Evolutionary conservation across 2,888 invertebrate species (phyloP).

Genomic region (Lampropteryx suffumata): DNA sequence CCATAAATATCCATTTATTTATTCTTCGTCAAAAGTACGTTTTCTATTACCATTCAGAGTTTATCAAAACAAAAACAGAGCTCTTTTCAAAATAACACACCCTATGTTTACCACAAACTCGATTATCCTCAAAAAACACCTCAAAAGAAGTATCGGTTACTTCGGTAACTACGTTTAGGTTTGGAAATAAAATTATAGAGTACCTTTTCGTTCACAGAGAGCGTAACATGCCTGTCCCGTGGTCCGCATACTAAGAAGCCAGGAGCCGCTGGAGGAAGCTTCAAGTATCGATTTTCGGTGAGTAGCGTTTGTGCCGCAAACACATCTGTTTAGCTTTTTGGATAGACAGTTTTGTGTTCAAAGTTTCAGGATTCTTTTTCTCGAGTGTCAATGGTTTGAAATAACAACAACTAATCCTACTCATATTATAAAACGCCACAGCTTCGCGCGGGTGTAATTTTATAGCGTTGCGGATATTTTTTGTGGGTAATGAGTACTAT

Average conservation of each 20-base stretch:
- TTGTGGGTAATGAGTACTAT: too few relatives aligned
- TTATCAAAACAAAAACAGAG: background rate
- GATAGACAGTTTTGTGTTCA: conserved; percentile 24
- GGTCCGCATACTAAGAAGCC: conserved; percentile 64
- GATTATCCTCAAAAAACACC: conserved; percentile 53
- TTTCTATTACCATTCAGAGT: background rate
- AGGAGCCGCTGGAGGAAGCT: conserved; percentile 43
- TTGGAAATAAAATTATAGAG: conserved; percentile 82
- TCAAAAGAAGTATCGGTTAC: conserved; percentile 70
- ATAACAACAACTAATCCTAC: too few relatives aligned
- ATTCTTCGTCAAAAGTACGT: too few relatives aligned
- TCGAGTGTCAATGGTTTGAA: too few relatives aligned
- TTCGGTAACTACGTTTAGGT: conserved; percentile 77
- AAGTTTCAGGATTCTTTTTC: background rate
- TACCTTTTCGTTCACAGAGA: conserved; percentile 74
- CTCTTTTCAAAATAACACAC: background rate
- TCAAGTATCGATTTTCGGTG: conserved; percentile 63
- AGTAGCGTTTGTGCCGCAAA: conserved; percentile 55
- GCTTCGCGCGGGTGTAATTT: too few relatives aligned
- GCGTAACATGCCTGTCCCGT: conserved; percentile 69
- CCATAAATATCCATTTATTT: too few relatives aligned
- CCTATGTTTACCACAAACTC: conserved; percentile 41
- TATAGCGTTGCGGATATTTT: too few relatives aligned
- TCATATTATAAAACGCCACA: too few relatives aligned
- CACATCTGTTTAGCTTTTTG: conserved; percentile 43